Conservation (phyloP, 2,797 vertebrate genomes). For the Girardinus metallicus region DNA sequence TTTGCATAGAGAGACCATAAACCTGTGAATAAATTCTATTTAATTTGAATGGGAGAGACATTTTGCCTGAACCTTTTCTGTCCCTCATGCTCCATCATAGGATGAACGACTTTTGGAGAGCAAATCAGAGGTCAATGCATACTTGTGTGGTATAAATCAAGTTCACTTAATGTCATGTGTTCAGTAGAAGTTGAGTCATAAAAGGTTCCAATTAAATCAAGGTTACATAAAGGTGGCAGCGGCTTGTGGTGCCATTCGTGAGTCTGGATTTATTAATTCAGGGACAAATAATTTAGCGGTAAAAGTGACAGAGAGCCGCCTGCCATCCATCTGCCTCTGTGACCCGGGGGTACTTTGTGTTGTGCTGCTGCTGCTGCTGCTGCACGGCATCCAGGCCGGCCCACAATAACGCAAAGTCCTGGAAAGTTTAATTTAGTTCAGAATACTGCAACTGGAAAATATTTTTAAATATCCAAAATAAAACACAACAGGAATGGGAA, state of each 20-base stretch:
- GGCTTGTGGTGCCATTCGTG: conserved; percentile 48
- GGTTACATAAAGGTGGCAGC: conserved; percentile 59
- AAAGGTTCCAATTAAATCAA: conserved; percentile 70
- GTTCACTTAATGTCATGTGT: conserved; percentile 47
- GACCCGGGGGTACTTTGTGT: conserved; percentile 66
- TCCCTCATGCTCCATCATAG: conserved; percentile 46
- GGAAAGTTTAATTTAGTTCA: too few relatives aligned
- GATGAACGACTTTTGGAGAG: conserved; percentile 21
- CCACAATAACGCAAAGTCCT: too few relatives aligned
- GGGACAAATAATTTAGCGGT: conserved; percentile 70
- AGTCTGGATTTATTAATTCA: conserved; percentile 70
- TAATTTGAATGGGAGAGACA: conserved; percentile 47
- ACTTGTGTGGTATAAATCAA: conserved; percentile 46
- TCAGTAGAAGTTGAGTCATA: conserved; percentile 53
- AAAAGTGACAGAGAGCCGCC: conserved; percentile 69
- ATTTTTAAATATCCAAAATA: too few relatives aligned
- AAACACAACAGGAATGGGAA: too few relatives aligned
- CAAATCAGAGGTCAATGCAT: conserved; percentile 27
- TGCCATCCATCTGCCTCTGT: conserved; percentile 71
- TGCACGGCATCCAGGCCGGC: too few relatives aligned
- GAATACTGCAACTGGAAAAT: too few relatives aligned
- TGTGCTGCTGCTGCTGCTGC: conserved; percentile 3
- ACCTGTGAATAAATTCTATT: conserved; percentile 69
- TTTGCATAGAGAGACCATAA: conserved; percentile 67
- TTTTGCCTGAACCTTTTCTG: conserved; percentile 35